Evolutionary conservation across 2,797 vertebrate genomes (phyloP), one percentile per base, ranked within the genome.

Genomic region (Macropus fuliginosus): DNA sequence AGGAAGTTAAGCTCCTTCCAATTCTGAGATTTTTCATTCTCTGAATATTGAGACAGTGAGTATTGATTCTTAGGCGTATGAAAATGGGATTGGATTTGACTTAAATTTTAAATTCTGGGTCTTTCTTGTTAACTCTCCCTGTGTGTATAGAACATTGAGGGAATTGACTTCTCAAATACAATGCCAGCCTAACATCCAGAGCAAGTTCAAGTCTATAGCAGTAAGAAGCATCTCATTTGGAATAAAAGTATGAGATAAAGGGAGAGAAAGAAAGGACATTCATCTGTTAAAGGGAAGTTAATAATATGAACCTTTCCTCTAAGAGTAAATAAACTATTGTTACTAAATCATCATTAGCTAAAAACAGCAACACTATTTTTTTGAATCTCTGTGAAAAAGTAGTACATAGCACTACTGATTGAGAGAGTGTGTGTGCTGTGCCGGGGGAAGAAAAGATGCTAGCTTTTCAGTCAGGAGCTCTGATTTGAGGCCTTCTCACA

Each of bases 1-100:
- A 96, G 56, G 55, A 96, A 90, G n/a, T 94, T 98, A 95, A 96
- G 89, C 95, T 81, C 9, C 3, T 11, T 81, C 9, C 40, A 27
- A 46, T 0, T 46, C 8, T 46, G 21, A 81, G 21, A 46, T 81
- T 81, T 46, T 81, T 46, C 74, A 46, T 81, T 81, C 21, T 46
- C 74, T 81, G 40, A 81, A 81, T 46, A 46, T 40, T 81, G 66
- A 40, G n/a, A 40, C 46, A 81, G 40, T 81, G 21, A 81, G 6
- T 46, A 9, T 81, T 46, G 74, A 46, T 81, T 40, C 40, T 8
- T 16, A 81, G 0, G n/a, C 24, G 9, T 40, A 24, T 46, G n/a
- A 24, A 81, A 81, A 27, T 46, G 21, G 18, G 16, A 81, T 24
- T 81, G n/a, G 8, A 46, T 81, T 81, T 81, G 40, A 81, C 40